phyloP scores from a whole-genome alignment of 2,888 invertebrate species.

The Harpalus rufipes region DNA sequence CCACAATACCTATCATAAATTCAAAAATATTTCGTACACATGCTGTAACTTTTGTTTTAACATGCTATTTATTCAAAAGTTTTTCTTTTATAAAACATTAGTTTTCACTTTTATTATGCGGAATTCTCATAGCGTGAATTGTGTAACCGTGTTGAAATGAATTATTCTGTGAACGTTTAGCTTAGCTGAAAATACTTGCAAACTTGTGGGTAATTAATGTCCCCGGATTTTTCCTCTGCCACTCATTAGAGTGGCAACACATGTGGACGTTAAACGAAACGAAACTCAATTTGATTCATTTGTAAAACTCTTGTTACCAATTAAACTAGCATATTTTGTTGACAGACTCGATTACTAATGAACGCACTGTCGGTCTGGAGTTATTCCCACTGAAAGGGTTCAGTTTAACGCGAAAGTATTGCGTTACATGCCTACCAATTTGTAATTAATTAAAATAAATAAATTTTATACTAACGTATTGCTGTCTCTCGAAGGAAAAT shows the following conservation, averaged over 20 bases:
- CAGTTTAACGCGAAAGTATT: background rate
- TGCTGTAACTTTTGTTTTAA: too few species aligned
- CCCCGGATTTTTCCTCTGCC: conserved; percentile 32
- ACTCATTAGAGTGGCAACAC: conserved; percentile 38
- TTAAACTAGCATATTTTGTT: conserved; percentile 56
- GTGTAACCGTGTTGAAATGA: background rate
- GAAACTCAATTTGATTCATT: conserved; percentile 59
- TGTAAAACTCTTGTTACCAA: conserved; percentile 57
- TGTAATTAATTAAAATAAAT: background rate
- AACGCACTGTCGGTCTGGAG: background rate
- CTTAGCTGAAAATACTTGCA: conserved; percentile 39
- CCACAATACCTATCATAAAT: too few species aligned
- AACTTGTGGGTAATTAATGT: conserved; percentile 52
- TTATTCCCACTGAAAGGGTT: background rate
- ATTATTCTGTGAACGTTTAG: conserved; percentile 38
- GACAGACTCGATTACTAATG: conserved; percentile 61
- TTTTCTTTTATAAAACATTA: background rate
- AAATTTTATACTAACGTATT: background rate
- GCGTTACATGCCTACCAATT: background rate
- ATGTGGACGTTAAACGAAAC: conserved; percentile 51
- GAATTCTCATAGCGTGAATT: background rate
- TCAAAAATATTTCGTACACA: too few species aligned
- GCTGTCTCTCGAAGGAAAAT: background rate
- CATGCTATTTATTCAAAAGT: background rate
- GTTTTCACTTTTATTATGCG: background rate